Conservation (phyloP, 1,140 invertebrate species). For the Fopius arisanus region DNA sequence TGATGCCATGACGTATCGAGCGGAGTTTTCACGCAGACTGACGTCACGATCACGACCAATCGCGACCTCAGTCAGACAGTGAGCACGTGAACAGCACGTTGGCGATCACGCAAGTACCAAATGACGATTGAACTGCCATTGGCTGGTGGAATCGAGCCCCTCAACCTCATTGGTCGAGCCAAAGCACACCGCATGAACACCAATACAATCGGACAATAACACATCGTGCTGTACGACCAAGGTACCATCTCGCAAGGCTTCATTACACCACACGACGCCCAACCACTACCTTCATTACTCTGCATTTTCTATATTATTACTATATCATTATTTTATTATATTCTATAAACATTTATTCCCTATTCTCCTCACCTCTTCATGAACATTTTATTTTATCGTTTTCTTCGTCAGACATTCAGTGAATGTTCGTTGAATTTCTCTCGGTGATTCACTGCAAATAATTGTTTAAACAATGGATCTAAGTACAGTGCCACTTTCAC, state of each 20-base stretch:
- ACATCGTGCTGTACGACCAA: conserved; percentile 31
- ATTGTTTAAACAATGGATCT: conserved; percentile 41
- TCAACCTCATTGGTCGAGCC: conserved; percentile 48
- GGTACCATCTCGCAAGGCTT: conserved; percentile 51
- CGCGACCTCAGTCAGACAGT: conserved; percentile 59
- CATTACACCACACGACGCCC: conserved; percentile 50
- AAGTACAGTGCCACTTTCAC: conserved; percentile 61
- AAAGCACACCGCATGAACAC: conserved; percentile 49
- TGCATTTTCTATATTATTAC: conserved; percentile 33
- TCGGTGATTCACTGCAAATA: background rate
- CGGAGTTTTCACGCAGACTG: conserved; percentile 54
- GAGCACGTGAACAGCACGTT: conserved; percentile 65
- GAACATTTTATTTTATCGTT: background rate
- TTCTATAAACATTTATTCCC: background rate
- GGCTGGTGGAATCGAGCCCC: conserved; percentile 61
- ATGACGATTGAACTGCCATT: conserved; percentile 54
- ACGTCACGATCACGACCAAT: conserved; percentile 66
- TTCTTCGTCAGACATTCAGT: background rate
- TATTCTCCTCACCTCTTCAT: background rate
- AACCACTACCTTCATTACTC: conserved; percentile 39
- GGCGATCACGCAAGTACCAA: conserved; percentile 58
- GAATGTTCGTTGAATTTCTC: background rate
- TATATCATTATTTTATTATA: conserved; percentile 13
- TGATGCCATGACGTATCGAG: background rate
- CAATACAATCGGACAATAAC: conserved; percentile 41